Evolutionary conservation across 2,797 vertebrate species (phyloP), one percentile per base, ranked within the genome.

Genomic region (Cirrhinus mrigala): DNA sequence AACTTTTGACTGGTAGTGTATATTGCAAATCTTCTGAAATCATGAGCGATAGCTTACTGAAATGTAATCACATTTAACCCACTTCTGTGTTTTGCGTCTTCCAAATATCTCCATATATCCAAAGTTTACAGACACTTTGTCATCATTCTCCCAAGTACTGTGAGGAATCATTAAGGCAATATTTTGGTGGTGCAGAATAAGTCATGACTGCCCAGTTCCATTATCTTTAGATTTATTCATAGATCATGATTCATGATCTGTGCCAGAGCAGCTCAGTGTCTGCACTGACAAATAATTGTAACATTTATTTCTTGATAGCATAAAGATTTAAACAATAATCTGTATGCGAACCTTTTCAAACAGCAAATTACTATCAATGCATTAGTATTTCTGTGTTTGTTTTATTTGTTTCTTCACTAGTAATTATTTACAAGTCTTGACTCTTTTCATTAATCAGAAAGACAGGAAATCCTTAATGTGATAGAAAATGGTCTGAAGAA

Each of bases 321-420:
- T 77, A 58, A n/a, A 77, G 22, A 40, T n/a, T n/a, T 58, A 76
- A 29, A 76, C 52, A 54, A 75, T 33, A 50, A 73, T 20, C 4
- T 18, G 7, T 29, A 50, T 3, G 1, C 8, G 24, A 29, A 52
- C 62, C 29, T 1, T 37, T 10, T 33, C 50, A 76, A n/a, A 74
- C 22, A 60, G 22, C 75, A 44, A 78, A 60, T 22, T 9, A 78
- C 12, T 29, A 74, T 52, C 14, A 73, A 24, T 16, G 44, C 15
- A 37, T 8, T 37, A 76, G 50, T 22, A 12, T 29, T 56, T 75
- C 11, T 58, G 8, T 20, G 22, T 40, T n/a, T 56, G 14, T 56
- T 56, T 76, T 37, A 15, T 77, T 60, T 60, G 33, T 3, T 3
- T 60, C 8, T 24, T 24, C n/a, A 10, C 54, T 44, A 22, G 8